phyloP scores from a whole-genome alignment of 2,113 vertebrate species.

The Leucopsar rothschildi region DNA sequence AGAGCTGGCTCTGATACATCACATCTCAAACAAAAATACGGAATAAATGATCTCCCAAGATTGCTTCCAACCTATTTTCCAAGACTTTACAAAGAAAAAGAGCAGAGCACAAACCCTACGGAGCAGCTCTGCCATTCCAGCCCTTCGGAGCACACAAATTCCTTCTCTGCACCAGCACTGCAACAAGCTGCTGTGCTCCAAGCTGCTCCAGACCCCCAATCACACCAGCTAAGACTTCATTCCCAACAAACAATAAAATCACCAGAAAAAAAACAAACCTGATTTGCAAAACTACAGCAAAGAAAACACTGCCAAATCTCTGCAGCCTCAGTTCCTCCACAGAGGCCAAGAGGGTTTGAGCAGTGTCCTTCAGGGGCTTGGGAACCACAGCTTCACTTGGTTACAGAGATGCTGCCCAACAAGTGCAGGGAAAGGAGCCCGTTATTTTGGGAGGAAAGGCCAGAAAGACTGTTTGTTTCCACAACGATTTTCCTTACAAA shows the following conservation, averaged over 20 bases:
- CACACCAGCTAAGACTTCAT: background rate
- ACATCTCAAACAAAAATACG: background rate
- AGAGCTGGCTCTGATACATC: background rate
- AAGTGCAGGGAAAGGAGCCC: background rate
- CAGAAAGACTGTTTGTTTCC: background rate
- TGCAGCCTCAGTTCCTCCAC: background rate
- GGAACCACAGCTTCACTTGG: background rate
- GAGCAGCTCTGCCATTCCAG: background rate
- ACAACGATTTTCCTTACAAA: background rate
- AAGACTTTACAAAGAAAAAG: background rate
- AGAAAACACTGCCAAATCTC: background rate
- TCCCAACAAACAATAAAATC: background rate
- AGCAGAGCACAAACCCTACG: background rate
- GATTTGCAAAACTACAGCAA: background rate
- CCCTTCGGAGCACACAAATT: accelerated
- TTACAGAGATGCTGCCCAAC: background rate
- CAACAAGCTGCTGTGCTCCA: background rate
- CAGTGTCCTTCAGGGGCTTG: background rate
- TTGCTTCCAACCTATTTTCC: background rate
- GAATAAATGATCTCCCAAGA: background rate
- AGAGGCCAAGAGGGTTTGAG: background rate
- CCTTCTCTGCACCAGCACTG: background rate
- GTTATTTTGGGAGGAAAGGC: background rate
- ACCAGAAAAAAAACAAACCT: background rate
- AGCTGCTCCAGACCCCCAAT: background rate